phyloP scores from a whole-genome alignment of 2,113 vertebrate species.

The Mionectes macconnelli region DNA sequence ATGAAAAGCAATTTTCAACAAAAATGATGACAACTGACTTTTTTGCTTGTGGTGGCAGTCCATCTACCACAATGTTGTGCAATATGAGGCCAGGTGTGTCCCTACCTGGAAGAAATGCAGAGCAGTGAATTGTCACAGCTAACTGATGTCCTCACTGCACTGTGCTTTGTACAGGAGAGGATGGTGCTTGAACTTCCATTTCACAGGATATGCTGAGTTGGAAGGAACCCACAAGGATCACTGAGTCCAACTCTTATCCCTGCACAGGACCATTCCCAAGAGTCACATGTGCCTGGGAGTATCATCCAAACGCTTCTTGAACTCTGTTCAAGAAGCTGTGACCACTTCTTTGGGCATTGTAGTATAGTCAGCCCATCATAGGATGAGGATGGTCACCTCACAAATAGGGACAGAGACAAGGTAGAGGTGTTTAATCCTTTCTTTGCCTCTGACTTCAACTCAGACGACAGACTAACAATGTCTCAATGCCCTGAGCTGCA shows the following conservation, averaged over 20 bases:
- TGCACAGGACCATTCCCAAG: background rate
- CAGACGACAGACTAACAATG: background rate
- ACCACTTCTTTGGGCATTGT: background rate
- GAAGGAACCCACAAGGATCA: background rate
- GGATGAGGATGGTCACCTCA: background rate
- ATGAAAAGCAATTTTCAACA: background rate
- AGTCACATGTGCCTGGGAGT: background rate
- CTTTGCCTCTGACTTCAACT: background rate
- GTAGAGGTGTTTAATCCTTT: background rate
- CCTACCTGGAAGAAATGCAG: rapidly evolving
- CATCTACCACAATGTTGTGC: background rate
- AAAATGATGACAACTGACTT: background rate
- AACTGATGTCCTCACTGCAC: rapidly evolving
- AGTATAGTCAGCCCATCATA: background rate
- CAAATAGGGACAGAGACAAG: background rate
- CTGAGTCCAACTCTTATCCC: background rate
- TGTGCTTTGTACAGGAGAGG: background rate
- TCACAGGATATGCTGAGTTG: background rate
- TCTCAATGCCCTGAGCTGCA: background rate
- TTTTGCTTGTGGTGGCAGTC: background rate
- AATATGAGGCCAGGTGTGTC: rapidly evolving
- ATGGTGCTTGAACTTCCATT: background rate
- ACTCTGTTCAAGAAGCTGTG: background rate
- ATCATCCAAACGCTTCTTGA: background rate
- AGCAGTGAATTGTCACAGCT: background rate